Percentiles rank a stretch among this genome's conserved stretches.
phyloP scores from a whole-genome alignment of 2,888 invertebrate genomes.

The Aleiodes testaceus region DNA sequence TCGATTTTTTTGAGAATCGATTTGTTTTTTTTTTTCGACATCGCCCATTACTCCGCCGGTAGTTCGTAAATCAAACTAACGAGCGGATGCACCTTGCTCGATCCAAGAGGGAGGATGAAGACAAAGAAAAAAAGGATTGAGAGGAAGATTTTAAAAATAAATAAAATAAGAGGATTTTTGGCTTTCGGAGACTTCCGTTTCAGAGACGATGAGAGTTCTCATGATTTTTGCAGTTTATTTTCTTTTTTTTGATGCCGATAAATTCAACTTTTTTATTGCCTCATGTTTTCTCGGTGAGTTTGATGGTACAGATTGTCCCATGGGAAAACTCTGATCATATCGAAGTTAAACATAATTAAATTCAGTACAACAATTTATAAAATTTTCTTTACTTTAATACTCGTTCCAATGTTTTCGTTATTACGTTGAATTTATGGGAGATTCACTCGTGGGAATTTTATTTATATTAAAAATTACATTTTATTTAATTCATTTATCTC shows the following conservation, averaged over 20 bases:
- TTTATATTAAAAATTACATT: not conserved
- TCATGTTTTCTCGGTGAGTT: not conserved
- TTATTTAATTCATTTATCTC: too few species aligned
- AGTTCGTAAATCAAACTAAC: slow-evolving; percentile 53
- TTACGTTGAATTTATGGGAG: slow-evolving; percentile 1
- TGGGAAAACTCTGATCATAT: slow-evolving; percentile 7
- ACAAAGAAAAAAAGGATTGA: slow-evolving; percentile 9
- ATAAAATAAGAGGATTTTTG: not conserved
- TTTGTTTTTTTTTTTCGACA: too few species aligned
- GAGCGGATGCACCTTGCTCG: slow-evolving; percentile 53
- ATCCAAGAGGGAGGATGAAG: slow-evolving; percentile 37
- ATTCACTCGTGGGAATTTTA: slow-evolving; percentile 33
- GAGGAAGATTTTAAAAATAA: slow-evolving; percentile 16
- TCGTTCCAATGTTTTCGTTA: not conserved
- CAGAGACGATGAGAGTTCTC: slow-evolving; percentile 1
- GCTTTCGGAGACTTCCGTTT: slow-evolving; percentile 27
- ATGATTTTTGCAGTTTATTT: not conserved
- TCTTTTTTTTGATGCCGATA: not conserved
- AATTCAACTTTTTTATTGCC: not conserved
- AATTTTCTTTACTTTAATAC: not conserved
- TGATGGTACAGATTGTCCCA: not conserved
- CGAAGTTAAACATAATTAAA: not conserved
- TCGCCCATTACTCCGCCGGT: too few species aligned
- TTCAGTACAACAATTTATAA: not conserved
- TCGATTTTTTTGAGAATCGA: too few species aligned